Base-by-base conservation (phyloP, 2,797 vertebrate genomes). In the Mormyrus proboscirostris region DNA sequence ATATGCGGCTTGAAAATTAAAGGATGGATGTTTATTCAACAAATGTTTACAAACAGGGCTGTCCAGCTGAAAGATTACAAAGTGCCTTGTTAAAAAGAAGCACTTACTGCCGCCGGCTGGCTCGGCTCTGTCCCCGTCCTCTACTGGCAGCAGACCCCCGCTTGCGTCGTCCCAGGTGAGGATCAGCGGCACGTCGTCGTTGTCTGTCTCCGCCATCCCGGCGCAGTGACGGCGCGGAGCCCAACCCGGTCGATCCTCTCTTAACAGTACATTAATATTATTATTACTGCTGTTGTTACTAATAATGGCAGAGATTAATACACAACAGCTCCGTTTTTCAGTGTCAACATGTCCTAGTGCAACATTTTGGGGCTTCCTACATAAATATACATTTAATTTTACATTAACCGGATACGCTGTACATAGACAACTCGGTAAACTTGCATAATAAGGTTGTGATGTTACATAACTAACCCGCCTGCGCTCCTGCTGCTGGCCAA, bases 171-270 rank as follows among this genome's bases (percentile, higher is more conserved):
- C 98, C 96, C 97, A 96, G 87, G 97, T 98, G 91, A 99, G 92
- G 92, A 99, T 99, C 41, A 99, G 96, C 47, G 98, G 98, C 16
- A 98, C 98, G 0, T 99, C 98, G 84, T 99, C 98, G 4, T 99
- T 98, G 4, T 95, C 95, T 38, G 96, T 95, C 14, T 88, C 95
- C 92, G 91, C 92, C 0, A 95, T 95, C 95, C 96, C 95, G 76
- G 29, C 55, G 19, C 88, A 47, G 8, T 84, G 44, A 22, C 44
- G 41, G 47, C 19, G 47, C 47, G 44, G 33, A 76, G 33, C 33
- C 73, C 73, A 19, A 84, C 82, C 44, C 10, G 83, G 83, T n/a
- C 83, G n/a, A 53, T 85, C 83, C 50, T 22, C 29, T 51, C 38
- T 41, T 41, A 47, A 79, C 29, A 73, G 12, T 38, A 38, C 12